Percentiles rank a stretch among this genome's conserved stretches.
These are phyloP conservation scores for Antheraea yamamai DNA, from an alignment of 2,888 invertebrate genomes.

Conservation along the genomic window DNA sequence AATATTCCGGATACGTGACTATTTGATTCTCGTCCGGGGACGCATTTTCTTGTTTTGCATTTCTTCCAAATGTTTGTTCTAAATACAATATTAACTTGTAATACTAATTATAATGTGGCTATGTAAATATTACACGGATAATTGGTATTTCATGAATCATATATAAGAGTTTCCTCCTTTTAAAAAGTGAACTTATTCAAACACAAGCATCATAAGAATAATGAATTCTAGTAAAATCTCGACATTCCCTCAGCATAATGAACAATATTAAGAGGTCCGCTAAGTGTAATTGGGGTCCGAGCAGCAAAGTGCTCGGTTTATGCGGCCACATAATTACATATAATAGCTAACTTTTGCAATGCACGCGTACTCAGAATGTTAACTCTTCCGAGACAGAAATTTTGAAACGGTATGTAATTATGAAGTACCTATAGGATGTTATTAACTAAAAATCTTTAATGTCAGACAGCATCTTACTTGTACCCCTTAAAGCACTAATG, in stretches of 20 bases:
- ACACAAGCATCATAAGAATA: slow-evolving; percentile 52
- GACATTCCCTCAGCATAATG: slow-evolving; percentile 75
- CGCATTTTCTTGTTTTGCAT: background rate
- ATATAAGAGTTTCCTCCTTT: background rate
- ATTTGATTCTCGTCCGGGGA: background rate
- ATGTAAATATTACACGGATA: no score
- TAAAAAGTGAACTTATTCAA: background rate
- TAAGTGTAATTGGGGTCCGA: slow-evolving; percentile 72
- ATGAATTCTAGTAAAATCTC: slow-evolving; percentile 70
- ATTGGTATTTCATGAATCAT: background rate
- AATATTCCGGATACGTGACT: background rate
- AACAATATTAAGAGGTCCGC: slow-evolving; percentile 75
- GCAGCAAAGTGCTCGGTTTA: slow-evolving; percentile 72
- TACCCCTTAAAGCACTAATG: background rate
- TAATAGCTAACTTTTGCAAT: slow-evolving; percentile 77
- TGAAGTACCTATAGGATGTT: slow-evolving; percentile 51
- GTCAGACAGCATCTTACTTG: background rate
- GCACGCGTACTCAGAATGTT: slow-evolving; percentile 69
- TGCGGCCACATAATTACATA: slow-evolving; percentile 74
- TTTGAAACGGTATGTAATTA: slow-evolving; percentile 61
- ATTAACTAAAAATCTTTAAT: slow-evolving; percentile 30
- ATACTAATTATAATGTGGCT: no score
- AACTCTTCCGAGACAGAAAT: slow-evolving; percentile 64
- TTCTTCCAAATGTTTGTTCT: no score
- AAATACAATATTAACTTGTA: no score